Evolutionary conservation across 1,140 invertebrate genomes (phyloP).

Genomic region (Pseudobourletiella spinata): DNA sequence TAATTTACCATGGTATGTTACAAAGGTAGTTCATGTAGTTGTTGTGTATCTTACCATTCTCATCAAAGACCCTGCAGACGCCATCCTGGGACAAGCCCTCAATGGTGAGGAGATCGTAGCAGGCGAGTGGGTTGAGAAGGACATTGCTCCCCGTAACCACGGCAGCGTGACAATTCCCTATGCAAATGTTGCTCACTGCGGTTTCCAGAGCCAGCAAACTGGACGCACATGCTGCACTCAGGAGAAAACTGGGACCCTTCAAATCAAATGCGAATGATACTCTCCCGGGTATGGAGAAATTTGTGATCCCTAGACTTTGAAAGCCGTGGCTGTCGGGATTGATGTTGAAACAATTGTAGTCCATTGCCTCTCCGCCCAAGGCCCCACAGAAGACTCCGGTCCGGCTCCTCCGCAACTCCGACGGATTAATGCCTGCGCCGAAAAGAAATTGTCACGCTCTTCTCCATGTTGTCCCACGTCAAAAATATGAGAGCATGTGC

Average conservation of each 20-base stretch:
- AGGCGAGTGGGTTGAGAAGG: conserved; percentile 54
- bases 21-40: too few species aligned
- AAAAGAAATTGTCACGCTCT: too few species aligned
- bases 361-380: conserved; percentile 35
- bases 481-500: too few species aligned
- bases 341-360: neutral
- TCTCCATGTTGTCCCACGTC: too few species aligned
- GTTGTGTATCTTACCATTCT: too few species aligned
- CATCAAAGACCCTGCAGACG: conserved; percentile 86
- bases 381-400: conserved; percentile 55
- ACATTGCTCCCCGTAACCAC: conserved; percentile 50
- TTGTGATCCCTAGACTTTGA: conserved; percentile 54
- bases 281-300: conserved; percentile 58
- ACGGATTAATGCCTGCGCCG: conserved; percentile 40
- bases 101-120: conserved; percentile 83
- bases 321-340: conserved; percentile 44
- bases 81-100: conserved; percentile 83
- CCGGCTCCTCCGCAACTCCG: neutral
- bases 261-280: conserved; percentile 56
- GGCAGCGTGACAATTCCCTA: conserved; percentile 70
- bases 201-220: conserved; percentile 49
- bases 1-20: too few species aligned
- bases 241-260: conserved; percentile 43
- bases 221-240: conserved; percentile 54
- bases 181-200: conserved; percentile 70